Conservation (phyloP, 2,797 vertebrate species). For the Clarias laeviceps region DNA sequence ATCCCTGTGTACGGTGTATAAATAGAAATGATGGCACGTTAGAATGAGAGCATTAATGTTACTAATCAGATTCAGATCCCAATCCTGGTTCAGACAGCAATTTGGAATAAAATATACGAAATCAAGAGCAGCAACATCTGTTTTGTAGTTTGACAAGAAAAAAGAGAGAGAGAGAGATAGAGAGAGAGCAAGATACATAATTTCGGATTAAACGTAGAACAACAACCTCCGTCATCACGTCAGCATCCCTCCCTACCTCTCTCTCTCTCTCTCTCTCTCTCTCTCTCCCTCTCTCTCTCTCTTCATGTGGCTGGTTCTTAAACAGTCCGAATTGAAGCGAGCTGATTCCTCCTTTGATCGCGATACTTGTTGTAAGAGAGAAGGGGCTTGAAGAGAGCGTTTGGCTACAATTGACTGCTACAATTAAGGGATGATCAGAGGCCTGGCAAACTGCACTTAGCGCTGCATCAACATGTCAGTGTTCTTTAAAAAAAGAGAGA, state of each 20-base stretch:
- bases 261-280: conserved; percentile 19
- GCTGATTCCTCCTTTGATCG: conserved; percentile 93
- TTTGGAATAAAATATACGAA: background rate
- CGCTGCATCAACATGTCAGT: conserved; percentile 97
- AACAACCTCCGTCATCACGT: conserved; percentile 3
- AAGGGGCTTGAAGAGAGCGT: conserved; percentile 95
- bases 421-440: conserved; percentile 98
- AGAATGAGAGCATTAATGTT: background rate
- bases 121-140: background rate
- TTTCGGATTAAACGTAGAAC: background rate
- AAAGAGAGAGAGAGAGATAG: background rate
- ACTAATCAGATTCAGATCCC: background rate
- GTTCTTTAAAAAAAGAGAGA: conserved; percentile 42
- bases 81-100: background rate
- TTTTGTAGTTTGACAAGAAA: too few relatives aligned
- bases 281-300: conserved; percentile 26
- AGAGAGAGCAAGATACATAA: background rate
- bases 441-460: conserved; percentile 94
- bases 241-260: background rate
- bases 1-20: background rate
- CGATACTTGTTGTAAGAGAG: conserved; percentile 94
- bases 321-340: conserved; percentile 84
- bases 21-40: background rate
- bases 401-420: conserved; percentile 98
- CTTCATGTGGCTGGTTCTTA: conserved; percentile 78